Evolutionary conservation across 2,888 invertebrate genomes (phyloP), one percentile per base, ranked within the genome.

Genomic region (Ceramica pisi): DNA sequence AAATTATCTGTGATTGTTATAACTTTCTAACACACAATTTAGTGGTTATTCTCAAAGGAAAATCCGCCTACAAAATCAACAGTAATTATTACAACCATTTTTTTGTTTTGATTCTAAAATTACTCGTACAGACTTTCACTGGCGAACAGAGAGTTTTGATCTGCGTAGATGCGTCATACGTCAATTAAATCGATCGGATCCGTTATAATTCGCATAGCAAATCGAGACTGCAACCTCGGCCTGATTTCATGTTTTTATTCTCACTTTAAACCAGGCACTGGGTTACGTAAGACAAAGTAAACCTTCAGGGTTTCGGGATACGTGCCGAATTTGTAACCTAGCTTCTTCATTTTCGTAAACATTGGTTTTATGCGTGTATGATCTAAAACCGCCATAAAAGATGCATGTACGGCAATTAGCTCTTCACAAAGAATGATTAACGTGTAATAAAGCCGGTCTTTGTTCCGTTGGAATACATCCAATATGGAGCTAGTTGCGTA

Each of bases 401-500:
- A 75, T 75, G 65, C 65, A 59, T 71, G 60, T 31, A 59, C 41
- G 12, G 81, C 84, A 87, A 88, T 89, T 87, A 89, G 75, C 72
- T 81, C 86, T 61, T 86, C 82, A 85, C 86, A 85, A 85, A 88
- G 70, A 80, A 87, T 89, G 88, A 90, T 90, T 87, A 85, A 90
- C 72, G 72, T 61, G 78, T 81, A 85, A 84, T 89, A 86, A 90
- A 89, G 67, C 72, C 61, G 64, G 71, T 84, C 86, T 89, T 90
- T 90, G 89, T 91, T 86, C 80, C 68, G 53, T 89, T 91, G 91
- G 90, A 89, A 67, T 79, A 78, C 77, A 60, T 90, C 91, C 91
- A 91, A 88, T 86, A 82, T 78, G 77, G 73, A 56, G 60, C 53
- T 66, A 68, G 79, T 90, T 87, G 85, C 80, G 86, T 84, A 90